Percentiles rank a stretch among this genome's conserved stretches.
phyloP scores from a whole-genome alignment of 2,888 invertebrate genomes.

The Thelaira solivaga region DNA sequence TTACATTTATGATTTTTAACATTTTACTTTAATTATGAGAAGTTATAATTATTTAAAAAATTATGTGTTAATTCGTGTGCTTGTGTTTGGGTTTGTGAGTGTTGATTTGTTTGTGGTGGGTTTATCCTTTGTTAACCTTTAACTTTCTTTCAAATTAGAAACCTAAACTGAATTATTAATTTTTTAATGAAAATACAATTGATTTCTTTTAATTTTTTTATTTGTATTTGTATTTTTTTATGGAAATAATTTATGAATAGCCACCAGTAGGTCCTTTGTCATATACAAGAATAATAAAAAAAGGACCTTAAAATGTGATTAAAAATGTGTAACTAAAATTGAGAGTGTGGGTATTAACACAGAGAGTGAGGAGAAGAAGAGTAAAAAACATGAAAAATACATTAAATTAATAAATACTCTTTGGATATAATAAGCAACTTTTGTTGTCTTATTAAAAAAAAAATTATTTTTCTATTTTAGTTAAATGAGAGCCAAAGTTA shows the following conservation, averaged over 20 bases:
- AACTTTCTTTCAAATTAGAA: too few species aligned
- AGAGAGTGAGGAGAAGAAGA: not conserved
- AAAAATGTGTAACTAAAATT: constrained; percentile 26
- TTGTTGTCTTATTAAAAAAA: too few species aligned
- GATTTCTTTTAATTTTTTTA: too few species aligned
- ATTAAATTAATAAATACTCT: constrained; percentile 34
- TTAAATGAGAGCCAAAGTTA: constrained; percentile 15
- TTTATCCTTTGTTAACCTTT: too few species aligned
- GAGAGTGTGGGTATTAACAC: constrained; percentile 2
- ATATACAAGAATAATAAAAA: not conserved
- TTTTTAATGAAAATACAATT: too few species aligned
- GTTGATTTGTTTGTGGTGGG: too few species aligned
- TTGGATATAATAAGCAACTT: not conserved
- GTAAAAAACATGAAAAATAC: constrained; percentile 12
- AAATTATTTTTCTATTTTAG: not conserved
- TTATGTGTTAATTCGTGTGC: too few species aligned
- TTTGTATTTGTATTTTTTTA: not conserved
- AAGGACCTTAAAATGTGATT: constrained; percentile 3
- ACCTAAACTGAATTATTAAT: too few species aligned
- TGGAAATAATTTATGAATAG: not conserved
- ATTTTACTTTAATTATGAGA: too few species aligned
- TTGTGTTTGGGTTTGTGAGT: too few species aligned
- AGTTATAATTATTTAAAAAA: too few species aligned
- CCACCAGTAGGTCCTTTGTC: not conserved
- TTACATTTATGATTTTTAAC: too few species aligned